Percentiles rank a stretch among this genome's conserved stretches.
Conservation (phyloP, 2,113 vertebrate genomes). For the Helogale parvula region DNA sequence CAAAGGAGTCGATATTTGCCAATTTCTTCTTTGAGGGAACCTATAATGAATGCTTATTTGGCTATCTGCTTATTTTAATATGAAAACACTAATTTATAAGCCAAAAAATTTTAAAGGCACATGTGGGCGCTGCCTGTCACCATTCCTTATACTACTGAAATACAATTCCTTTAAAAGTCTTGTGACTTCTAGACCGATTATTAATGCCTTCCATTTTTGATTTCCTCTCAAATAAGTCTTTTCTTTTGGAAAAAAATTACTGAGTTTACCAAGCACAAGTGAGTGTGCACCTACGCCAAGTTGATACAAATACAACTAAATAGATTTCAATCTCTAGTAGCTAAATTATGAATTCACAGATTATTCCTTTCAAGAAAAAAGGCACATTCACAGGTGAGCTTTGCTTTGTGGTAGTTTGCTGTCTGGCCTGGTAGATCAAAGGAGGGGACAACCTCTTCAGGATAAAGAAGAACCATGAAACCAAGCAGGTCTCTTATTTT, state of each 20-base stretch:
- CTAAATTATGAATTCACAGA: constrained; percentile 25
- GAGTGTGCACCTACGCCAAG: background rate
- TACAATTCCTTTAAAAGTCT: background rate
- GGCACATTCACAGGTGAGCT: background rate
- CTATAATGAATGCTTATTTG: background rate
- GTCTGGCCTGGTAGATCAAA: background rate
- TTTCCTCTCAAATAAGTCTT: background rate
- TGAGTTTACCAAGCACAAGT: background rate
- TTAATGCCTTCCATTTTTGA: background rate
- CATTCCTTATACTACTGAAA: constrained; percentile 11
- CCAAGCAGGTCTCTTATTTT: background rate
- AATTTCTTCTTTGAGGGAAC: background rate
- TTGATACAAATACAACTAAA: constrained; percentile 13
- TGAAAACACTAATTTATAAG: constrained; percentile 23
- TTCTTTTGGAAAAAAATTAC: background rate
- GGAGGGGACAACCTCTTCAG: background rate
- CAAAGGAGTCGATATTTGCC: background rate
- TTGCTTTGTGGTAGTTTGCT: background rate
- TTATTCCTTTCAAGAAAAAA: constrained; percentile 33
- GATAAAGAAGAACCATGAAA: background rate
- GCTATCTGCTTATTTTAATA: background rate
- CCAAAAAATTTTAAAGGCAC: background rate
- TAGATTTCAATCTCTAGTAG: background rate
- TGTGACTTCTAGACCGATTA: constrained; percentile 23
- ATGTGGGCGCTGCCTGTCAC: background rate